Evolutionary conservation across 1,140 invertebrate genomes (phyloP), one percentile per base, ranked within the genome.

Genomic region (Hydropsyche tenuis): DNA sequence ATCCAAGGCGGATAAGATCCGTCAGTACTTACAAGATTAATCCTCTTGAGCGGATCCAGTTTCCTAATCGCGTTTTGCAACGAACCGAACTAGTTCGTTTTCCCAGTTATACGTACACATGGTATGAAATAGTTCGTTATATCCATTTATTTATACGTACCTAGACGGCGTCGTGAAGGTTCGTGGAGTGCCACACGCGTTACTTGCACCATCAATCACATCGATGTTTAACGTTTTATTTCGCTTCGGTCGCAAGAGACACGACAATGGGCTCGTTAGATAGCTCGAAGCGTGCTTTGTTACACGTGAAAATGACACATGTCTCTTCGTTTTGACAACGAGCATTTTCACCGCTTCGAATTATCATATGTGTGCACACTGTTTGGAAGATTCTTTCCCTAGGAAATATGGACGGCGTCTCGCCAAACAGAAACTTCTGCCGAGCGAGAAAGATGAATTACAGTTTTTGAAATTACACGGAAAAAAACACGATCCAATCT

Each of bases 31-130:
- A 14, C 56, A 20, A 60, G 56, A 60, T 60, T 60, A 60, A 25
- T 60, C 23, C 56, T 48, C 45, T 12, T 7, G 56, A 16, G 48
- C 56, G 23, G 56, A 60, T 60, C 56, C 56, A 60, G 56, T 60
- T 53, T 53, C 48, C 18, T 37, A 37, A 37, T 37, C 30, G 30
- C 30, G 30, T 37, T 37, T 37, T 37, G 30, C 30, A 37, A 37
- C 30, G 30, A 37, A 3, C 14, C 0, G 20, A 53, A 53, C 48
- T 53, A 20, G 48, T 53, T 20, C 48, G 48, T 20, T 53, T 53
- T 53, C 48, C 16, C 48, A 53, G 48, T 9, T 53, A 37, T 53
- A 53, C 48, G 16, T 16, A 18, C 48, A 7, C 2, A 53, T 37
- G 48, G 16, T 18, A 53, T 37, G 30, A 37, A 37, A 37, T 37